phyloP scores from a whole-genome alignment of 2,888 invertebrate genomes.

The Dolichomitus sp. region DNA sequence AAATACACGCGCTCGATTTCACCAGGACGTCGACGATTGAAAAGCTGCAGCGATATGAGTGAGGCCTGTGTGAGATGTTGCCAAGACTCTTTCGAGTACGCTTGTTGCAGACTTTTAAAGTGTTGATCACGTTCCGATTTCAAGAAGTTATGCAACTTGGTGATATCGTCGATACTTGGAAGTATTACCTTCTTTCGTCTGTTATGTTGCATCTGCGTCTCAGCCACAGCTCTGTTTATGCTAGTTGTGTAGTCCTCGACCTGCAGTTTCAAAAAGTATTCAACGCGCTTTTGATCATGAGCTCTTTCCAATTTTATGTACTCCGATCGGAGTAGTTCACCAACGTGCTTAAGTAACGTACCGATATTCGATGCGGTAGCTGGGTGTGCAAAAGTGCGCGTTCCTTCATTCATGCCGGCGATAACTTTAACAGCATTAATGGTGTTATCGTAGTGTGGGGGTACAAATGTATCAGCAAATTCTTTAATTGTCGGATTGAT shows the following conservation, averaged over 20 bases:
- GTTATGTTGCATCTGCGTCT: conserved; percentile 46
- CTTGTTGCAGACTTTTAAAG: conserved; percentile 33
- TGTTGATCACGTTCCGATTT: conserved; percentile 19
- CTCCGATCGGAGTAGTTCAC: conserved; percentile 50
- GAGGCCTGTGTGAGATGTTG: conserved; percentile 62
- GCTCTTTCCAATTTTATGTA: conserved; percentile 53
- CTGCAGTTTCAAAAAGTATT: conserved; percentile 45
- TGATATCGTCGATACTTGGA: conserved; percentile 60
- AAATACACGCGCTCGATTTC: conserved; percentile 69
- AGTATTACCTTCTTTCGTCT: conserved; percentile 59
- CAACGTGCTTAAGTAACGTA: conserved; percentile 61
- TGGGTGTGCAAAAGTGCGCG: conserved; percentile 46
- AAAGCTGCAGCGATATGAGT: conserved; percentile 67
- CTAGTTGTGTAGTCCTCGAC: conserved; percentile 43
- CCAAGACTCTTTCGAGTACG: conserved; percentile 59
- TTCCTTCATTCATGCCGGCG: conserved; percentile 45
- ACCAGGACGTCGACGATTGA: conserved; percentile 72
- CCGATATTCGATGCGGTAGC: conserved; percentile 56
- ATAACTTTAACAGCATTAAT: conserved; percentile 55
- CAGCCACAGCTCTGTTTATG: conserved; percentile 51
- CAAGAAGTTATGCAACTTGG: conserved; percentile 53
- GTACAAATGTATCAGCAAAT: conserved; percentile 57
- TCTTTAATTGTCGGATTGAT: conserved; percentile 49
- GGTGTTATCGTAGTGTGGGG: conserved; percentile 46
- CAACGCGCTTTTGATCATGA: conserved; percentile 15